Base-by-base conservation (phyloP, 1,140 invertebrate species). In the Latrodectus geometricus region DNA sequence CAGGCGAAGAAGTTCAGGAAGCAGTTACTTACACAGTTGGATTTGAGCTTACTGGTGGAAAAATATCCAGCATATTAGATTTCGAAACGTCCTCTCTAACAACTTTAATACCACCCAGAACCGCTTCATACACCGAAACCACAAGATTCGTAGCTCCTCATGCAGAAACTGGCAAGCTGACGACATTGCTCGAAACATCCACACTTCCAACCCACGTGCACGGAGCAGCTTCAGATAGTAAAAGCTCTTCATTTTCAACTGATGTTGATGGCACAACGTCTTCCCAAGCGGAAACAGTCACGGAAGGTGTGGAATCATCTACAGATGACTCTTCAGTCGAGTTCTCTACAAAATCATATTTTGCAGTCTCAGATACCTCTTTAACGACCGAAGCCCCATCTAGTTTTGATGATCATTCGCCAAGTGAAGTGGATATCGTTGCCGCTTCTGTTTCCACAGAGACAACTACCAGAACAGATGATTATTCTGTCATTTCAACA, bases 81-180 rank as follows among this genome's bases (percentile, higher is more conserved):
- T 76, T 21, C 11, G 81, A 85, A 15, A 20, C 54, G 0, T n/a
- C 49, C n/a, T 23, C 52, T 11, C 35, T 77, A 15, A 48, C 74
- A 3, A 56, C 83, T 4, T 7, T 77, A 14, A 21, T 85, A 12
- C 83, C 83, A 52, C 12, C 66, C 0, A 11, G 52, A 70, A 56
- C 74, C 8, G 50, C 9, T 20, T 17, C 69, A 1, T 85, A 69
- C 48, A 85, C 61, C 11, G 83, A 85, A 61, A 85, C 83, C 7
- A 85, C 83, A 3, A 77, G 48, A 14, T 61, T 69, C 35, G 50
- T 72, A 3, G 3, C 52, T 61, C 68, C 78, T 4, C 11, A 52
- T 72, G 78, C 54, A 50, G 21, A 15, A 4, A 14, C 15, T 17
- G 72, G 72, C 5, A 49, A 61, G 35, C 9, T 80, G 23, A 70